Conservation (phyloP, 2,888 invertebrate species). For the Lomographa bimaculata region DNA sequence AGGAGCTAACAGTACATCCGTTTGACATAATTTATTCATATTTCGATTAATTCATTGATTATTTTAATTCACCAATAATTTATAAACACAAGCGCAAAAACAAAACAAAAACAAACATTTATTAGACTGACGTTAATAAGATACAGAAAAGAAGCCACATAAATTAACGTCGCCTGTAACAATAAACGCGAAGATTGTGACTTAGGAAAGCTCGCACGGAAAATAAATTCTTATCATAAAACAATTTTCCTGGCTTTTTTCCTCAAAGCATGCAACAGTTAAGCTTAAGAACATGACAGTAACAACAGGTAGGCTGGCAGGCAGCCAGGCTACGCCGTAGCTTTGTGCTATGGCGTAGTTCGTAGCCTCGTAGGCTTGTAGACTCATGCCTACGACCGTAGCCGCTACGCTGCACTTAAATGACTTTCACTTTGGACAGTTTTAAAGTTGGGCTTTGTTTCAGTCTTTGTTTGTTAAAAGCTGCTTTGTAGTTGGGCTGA, state of each 20-base stretch:
- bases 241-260: constrained; percentile 39
- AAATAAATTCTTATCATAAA: constrained; percentile 35
- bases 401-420: constrained; percentile 47
- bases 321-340: constrained; percentile 63
- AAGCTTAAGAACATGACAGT: constrained; percentile 58
- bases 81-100: too few relatives aligned
- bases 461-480: constrained; percentile 24
- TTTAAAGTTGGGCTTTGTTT: constrained; percentile 39
- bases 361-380: constrained; percentile 46
- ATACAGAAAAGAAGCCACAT: constrained; percentile 28
- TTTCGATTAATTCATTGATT: too few relatives aligned
- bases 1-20: too few relatives aligned
- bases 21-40: too few relatives aligned
- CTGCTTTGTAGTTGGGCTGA: constrained; percentile 13
- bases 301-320: constrained; percentile 79
- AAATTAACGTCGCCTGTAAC: constrained; percentile 31
- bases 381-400: constrained; percentile 57
- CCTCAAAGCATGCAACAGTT: constrained; percentile 50
- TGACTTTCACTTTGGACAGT: constrained; percentile 46
- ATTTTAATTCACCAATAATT: too few relatives aligned
- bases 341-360: constrained; percentile 35
- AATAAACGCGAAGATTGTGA: constrained; percentile 34
- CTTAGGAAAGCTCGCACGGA: constrained; percentile 28
- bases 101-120: constrained; percentile 23
- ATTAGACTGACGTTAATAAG: constrained; percentile 26